Evolutionary conservation across 2,797 vertebrate genomes (phyloP).

Genomic region (Heliangelus exortis): DNA sequence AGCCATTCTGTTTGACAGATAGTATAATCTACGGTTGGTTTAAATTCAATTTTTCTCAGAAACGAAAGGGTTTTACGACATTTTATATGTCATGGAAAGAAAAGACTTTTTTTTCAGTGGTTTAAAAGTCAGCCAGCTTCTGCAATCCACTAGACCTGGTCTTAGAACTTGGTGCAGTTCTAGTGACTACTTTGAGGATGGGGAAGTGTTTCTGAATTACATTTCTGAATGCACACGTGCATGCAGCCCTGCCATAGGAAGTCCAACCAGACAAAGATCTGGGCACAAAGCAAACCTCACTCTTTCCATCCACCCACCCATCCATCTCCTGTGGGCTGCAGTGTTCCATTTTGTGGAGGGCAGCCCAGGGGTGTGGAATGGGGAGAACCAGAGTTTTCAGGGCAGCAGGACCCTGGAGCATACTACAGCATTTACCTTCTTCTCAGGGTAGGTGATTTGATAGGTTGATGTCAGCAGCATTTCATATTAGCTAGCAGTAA

Average conservation of each 20-base stretch:
- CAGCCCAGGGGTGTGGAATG: neutral
- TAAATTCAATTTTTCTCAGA: neutral
- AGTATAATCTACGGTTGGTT: accelerated
- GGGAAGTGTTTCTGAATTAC: neutral
- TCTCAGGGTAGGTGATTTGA: neutral
- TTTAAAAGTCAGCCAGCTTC: neutral
- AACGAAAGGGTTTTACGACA: neutral
- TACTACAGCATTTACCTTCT: neutral
- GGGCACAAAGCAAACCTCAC: neutral
- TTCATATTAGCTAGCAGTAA: neutral
- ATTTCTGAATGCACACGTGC: neutral
- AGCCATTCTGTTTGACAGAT: neutral
- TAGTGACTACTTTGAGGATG: accelerated
- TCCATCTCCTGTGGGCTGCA: neutral
- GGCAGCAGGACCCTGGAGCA: neutral
- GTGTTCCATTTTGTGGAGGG: neutral
- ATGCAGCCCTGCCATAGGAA: neutral
- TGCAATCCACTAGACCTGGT: neutral
- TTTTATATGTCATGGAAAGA: neutral
- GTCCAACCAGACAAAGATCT: neutral
- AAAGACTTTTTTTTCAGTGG: neutral
- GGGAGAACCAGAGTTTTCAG: neutral
- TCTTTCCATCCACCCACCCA: neutral
- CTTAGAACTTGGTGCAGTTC: neutral
- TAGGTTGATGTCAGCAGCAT: neutral